phyloP scores from a whole-genome alignment of 2,113 vertebrate species.

The Electrona antarctica region DNA sequence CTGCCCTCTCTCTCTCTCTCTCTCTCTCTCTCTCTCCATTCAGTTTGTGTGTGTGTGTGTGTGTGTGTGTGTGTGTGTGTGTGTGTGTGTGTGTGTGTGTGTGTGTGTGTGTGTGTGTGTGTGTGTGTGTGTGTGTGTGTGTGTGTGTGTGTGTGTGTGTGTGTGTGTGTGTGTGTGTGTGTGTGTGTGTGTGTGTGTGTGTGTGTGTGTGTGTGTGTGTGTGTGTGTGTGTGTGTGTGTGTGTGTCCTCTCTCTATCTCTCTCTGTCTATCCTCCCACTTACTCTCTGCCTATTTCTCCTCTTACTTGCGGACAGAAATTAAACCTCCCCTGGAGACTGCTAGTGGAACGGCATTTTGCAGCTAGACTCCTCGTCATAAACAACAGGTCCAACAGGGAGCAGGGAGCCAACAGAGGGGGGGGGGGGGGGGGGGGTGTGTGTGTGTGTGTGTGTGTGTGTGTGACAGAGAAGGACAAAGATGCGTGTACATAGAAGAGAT shows the following conservation, averaged over 20 bases:
- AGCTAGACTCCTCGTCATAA: slow-evolving; percentile 19
- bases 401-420: slow-evolving; percentile 17
- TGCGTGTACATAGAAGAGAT: background rate
- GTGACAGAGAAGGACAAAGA: background rate
- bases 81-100: too few relatives aligned
- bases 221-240: too few relatives aligned
- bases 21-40: too few relatives aligned
- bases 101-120: too few relatives aligned
- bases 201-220: too few relatives aligned
- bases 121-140: too few relatives aligned
- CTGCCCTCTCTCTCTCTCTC: slow-evolving; percentile 11
- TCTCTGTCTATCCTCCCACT: background rate
- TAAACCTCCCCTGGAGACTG: slow-evolving; percentile 15
- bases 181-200: too few relatives aligned
- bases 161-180: too few relatives aligned
- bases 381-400: background rate
- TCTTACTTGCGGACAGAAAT: slow-evolving; percentile 15
- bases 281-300: background rate
- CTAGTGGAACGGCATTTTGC: slow-evolving; percentile 7
- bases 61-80: too few relatives aligned
- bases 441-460: background rate
- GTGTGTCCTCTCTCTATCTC: background rate
- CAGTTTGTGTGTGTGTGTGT: too few relatives aligned
- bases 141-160: too few relatives aligned
- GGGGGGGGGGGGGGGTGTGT: background rate